Evolutionary conservation across 2,797 vertebrate species (phyloP).

Genomic region (Galaxias olidus): DNA sequence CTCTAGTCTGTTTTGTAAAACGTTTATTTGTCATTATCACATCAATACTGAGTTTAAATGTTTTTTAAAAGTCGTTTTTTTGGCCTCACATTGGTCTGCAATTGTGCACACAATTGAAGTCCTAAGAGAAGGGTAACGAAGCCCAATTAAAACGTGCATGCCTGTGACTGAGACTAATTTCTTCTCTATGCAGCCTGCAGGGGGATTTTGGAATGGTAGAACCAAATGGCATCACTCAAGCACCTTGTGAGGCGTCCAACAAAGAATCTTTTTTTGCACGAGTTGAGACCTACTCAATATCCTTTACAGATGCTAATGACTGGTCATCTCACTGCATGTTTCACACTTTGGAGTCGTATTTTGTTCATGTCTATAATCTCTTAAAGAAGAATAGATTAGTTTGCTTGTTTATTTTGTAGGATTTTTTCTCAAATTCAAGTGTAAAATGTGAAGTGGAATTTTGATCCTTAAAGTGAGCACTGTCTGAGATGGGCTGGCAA

Average conservation of each 20-base stretch:
- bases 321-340: neutral
- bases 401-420: neutral
- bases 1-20: neutral
- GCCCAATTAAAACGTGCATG: too few species aligned
- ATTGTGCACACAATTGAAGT: neutral
- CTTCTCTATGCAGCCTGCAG: conserved; percentile 70
- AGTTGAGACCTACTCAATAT: conserved; percentile 95
- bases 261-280: conserved; percentile 90
- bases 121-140: too few species aligned
- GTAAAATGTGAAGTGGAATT: neutral
- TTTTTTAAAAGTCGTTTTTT: too few species aligned
- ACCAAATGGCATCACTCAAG: conserved; percentile 64
- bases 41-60: neutral
- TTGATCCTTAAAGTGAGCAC: conserved; percentile 75
- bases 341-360: neutral
- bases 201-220: conserved; percentile 57
- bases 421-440: neutral
- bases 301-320: conserved; percentile 69
- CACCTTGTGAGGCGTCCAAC: conserved; percentile 83
- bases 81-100: neutral
- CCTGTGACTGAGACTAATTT: neutral
- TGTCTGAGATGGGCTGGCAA: conserved; percentile 92
- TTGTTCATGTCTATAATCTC: neutral
- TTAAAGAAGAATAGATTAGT: neutral
- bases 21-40: neutral